Base-by-base conservation (phyloP, 2,113 vertebrate species). In the Notechis scutatus region DNA sequence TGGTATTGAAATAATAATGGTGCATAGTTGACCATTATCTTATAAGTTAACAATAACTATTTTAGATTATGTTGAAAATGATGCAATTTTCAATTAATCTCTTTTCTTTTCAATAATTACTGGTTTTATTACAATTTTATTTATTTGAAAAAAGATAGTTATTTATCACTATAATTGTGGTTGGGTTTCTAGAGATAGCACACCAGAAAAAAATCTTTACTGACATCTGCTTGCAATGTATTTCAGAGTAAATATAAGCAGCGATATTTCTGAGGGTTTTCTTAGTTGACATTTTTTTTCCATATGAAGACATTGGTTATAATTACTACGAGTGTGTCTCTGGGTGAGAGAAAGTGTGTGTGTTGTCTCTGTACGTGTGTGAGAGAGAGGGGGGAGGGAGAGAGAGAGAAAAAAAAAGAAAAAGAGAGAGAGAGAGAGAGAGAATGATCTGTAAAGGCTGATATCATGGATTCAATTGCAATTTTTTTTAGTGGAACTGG, bases 241-340 rank as follows among this genome's bases (percentile, higher is more conserved):
- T 93, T 94, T 95, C 95, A 95, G 55, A 91, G 91, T 93, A 94
- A 96, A 96, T 59, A 94, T 96, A 96, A 94, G 91, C 93, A 96
- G 11, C 0, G 0, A 89, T 89, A 23, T 95, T 92, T 94, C 92
- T 57, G 91, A 81, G 94, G 96, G 94, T 94, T 96, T 94, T 95
- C 92, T 94, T n/a, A 69, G 96, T 97, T 0, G 0, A 93, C 94
- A 94, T 89, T 93, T 94, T 93, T 94, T 91, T 95, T 91, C 91
- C 94, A 50, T 93, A 91, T 95, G 94, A 95, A 8, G 91, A 93
- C 54, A 92, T 61, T 94, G 93, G 93, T 92, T 96, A 94, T 92
- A 94, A 95, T 94, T 93, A 90, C 93, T 96, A 81, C 92, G 96
- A 93, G 95, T 96, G 94, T 94, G 96, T 87, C 4, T 52, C 11